Base-by-base conservation (phyloP, 1,140 invertebrate species). In the Drosophila insularis region DNA sequence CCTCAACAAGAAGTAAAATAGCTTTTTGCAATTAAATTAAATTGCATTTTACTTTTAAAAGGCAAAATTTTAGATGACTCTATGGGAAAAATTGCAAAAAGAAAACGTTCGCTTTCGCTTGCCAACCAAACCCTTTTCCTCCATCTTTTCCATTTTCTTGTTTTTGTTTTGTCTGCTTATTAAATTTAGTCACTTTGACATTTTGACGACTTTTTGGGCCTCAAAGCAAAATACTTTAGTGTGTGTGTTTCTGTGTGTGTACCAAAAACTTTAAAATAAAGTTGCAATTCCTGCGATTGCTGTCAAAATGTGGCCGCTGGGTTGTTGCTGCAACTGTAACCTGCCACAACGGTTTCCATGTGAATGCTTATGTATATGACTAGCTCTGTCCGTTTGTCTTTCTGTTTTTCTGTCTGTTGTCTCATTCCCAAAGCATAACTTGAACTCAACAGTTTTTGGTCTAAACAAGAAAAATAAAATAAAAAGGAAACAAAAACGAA, bases 251-350 rank as follows among this genome's bases (percentile, higher is more conserved):
- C 39, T 46, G 50, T 74, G 65, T 63, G 65, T 70, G 71, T 50
- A 56, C 65, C 73, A 68, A 63, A 77, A 66, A 70, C 56, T 37
- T 13, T 65, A 72, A 80, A 86, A 86, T 89, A 89, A 89, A 89
- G 82, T 86, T 86, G 84, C 82, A 89, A 77, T 89, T 89, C 75
- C 82, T 62, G 53, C 80, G 63, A 77, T 74, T 77, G 74, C 74
- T 78, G 74, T 77, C 73, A 87, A 87, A 87, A 89, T 89, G 84
- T 80, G 80, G 84, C 76, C 66, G 64, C 76, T 56, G 54, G 56
- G 71, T 61, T 32, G 50, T 35, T 63, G 61, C 80, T 13, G 68
- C 69, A 64, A 65, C 62, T 56, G 63, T 43, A 50, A 50, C 43
- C 43, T 43, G 54, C 23, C 37, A 39, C 61, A 46, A 71, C 73